A percentile compares a stretch with the other conserved stretches of the same genome.
Evolutionary conservation across 1,140 invertebrate genomes (phyloP).

Genomic region (Ceratina australensis): DNA sequence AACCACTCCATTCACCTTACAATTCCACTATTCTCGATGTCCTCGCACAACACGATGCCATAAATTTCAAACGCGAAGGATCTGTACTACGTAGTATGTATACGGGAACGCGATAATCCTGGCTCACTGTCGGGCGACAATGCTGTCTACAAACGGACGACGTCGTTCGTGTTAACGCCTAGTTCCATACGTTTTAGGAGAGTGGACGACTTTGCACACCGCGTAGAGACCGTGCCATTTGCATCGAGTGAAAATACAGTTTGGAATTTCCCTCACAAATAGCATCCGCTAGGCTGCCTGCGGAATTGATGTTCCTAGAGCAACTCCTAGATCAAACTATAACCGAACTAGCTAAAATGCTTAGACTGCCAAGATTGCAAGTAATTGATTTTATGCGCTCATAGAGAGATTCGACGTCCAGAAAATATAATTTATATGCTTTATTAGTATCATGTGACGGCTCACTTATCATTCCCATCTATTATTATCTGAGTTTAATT

Average conservation of each 20-base stretch:
- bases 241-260: neutral
- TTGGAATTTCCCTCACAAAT: neutral
- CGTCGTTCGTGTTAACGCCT: neutral
- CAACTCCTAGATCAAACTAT: too few species aligned
- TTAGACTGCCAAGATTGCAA: too few species aligned
- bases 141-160: neutral
- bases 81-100: neutral
- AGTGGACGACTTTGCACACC: neutral
- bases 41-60: neutral
- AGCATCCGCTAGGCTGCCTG: neutral
- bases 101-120: constrained; percentile 1
- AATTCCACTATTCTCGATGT: neutral
- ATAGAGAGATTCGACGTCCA: too few species aligned
- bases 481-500: too few species aligned
- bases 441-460: too few species aligned
- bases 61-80: neutral
- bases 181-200: neutral
- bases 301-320: neutral
- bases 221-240: neutral
- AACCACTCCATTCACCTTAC: neutral
- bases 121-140: neutral
- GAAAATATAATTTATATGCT: too few species aligned
- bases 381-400: too few species aligned
- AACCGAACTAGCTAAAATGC: too few species aligned
- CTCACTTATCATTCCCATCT: too few species aligned